Conservation (phyloP, 1,140 invertebrate species). For the Aplysia californica region DNA sequence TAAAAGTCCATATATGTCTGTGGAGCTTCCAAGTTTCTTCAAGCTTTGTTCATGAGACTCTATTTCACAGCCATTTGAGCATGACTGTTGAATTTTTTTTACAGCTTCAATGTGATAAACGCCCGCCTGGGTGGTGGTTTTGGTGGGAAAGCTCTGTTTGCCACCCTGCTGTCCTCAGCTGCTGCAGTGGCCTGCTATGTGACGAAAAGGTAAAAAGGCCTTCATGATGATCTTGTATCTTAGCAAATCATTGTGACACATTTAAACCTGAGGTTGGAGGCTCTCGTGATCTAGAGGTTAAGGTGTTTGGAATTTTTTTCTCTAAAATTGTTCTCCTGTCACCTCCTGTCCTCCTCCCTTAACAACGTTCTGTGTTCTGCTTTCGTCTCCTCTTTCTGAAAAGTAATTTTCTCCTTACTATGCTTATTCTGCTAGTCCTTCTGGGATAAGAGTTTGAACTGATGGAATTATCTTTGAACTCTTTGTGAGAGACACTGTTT, state of each 20-base stretch:
- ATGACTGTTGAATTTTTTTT: no score
- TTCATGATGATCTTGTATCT: no score
- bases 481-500: neutral
- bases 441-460: neutral
- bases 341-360: neutral
- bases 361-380: no score
- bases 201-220: constrained; percentile 30
- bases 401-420: neutral
- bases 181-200: constrained; percentile 57
- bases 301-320: neutral
- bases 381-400: neutral
- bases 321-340: neutral
- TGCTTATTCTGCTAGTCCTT: neutral
- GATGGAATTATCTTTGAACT: neutral
- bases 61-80: no score
- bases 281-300: no score
- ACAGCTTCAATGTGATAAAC: constrained; percentile 49
- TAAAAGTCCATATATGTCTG: no score
- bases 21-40: no score
- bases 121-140: constrained; percentile 64
- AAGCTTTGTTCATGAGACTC: no score
- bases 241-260: no score
- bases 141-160: constrained; percentile 60
- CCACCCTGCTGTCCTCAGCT: constrained; percentile 45
- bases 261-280: neutral